phyloP scores from a whole-genome alignment of 2,113 vertebrate genomes.

The Pelusios castaneus region DNA sequence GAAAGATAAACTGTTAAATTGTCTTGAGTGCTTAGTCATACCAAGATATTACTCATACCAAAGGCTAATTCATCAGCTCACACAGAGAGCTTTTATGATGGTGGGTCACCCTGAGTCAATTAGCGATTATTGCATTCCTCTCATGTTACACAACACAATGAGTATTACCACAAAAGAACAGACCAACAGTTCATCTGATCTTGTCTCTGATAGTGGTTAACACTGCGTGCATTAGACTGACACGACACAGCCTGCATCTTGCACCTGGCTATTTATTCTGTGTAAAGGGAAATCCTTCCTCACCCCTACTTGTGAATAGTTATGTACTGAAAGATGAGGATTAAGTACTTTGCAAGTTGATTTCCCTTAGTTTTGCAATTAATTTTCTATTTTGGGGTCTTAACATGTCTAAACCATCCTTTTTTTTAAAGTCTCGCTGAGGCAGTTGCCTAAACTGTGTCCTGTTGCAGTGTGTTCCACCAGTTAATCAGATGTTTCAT shows the following conservation, averaged over 20 bases:
- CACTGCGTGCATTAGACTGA: slow-evolving; percentile 19
- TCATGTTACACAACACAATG: slow-evolving; percentile 38
- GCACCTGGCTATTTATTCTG: background rate
- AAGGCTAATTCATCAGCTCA: slow-evolving; percentile 57
- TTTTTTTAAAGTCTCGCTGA: slow-evolving; percentile 64
- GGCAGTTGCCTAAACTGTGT: slow-evolving; percentile 64
- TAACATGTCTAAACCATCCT: slow-evolving; percentile 33
- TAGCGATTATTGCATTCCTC: slow-evolving; percentile 57
- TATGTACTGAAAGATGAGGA: slow-evolving; percentile 17
- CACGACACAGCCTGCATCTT: background rate
- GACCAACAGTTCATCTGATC: slow-evolving; percentile 44
- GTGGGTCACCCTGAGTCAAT: slow-evolving; percentile 69
- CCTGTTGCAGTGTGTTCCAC: slow-evolving; percentile 51
- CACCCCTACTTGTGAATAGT: slow-evolving; percentile 9
- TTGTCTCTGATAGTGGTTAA: slow-evolving; percentile 25
- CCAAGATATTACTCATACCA: slow-evolving; percentile 42
- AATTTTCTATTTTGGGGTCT: background rate
- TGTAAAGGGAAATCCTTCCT: slow-evolving; percentile 17
- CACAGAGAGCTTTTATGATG: slow-evolving; percentile 54
- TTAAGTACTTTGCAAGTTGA: slow-evolving; percentile 44
- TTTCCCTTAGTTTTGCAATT: background rate
- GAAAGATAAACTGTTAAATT: slow-evolving; percentile 45
- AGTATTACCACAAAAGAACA: slow-evolving; percentile 40
- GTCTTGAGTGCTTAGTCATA: slow-evolving; percentile 55
- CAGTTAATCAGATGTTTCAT: slow-evolving; percentile 68